These are phyloP conservation scores for Leucosticte australis DNA, from an alignment of 2,113 vertebrate genomes.

Conservation along the genomic window DNA sequence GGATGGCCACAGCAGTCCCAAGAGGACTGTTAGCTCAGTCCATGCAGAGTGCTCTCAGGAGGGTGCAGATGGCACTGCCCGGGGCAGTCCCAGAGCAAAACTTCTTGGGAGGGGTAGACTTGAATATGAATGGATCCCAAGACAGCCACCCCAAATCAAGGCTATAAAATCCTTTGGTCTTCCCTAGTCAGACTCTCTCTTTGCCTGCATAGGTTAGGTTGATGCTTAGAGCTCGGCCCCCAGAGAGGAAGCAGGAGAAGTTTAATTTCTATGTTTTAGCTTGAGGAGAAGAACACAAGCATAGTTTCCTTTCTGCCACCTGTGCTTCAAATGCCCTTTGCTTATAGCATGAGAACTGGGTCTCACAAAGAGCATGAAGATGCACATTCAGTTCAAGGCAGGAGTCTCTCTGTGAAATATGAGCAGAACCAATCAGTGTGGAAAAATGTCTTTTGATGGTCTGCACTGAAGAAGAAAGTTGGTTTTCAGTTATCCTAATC, in stretches of 20 bases:
- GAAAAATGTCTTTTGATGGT: not conserved
- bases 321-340: not conserved
- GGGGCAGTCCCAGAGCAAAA: not conserved
- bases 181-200: not conserved
- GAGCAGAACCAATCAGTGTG: not conserved
- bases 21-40: not conserved
- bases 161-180: not conserved
- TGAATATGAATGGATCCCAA: not conserved
- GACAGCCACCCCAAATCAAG: not conserved
- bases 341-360: not conserved
- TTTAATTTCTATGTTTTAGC: not conserved
- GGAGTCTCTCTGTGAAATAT: not conserved
- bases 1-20: not conserved
- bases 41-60: not conserved
- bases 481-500: not conserved
- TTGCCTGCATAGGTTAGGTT: not conserved
- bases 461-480: not conserved
- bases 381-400: not conserved
- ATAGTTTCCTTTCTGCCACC: not conserved
- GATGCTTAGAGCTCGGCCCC: not conserved
- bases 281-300: not conserved
- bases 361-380: not conserved
- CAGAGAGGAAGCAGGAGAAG: not conserved
- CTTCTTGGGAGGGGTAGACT: not conserved
- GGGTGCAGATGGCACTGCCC: rapidly evolving